Conservation (phyloP, 1,140 invertebrate species). For the Agrypnia vestita region DNA sequence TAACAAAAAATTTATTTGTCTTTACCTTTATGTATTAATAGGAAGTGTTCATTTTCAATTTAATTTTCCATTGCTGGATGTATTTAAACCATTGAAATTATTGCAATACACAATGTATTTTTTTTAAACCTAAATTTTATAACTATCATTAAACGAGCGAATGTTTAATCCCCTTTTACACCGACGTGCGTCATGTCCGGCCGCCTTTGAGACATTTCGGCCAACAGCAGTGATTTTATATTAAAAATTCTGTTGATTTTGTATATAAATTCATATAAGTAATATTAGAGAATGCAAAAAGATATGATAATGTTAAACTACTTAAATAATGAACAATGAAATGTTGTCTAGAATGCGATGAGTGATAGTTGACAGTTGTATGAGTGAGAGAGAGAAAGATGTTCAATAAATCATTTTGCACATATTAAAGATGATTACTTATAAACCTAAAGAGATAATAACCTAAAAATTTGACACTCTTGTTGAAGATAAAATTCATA, state of each 20-base stretch:
- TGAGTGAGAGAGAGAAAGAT: conserved; percentile 20
- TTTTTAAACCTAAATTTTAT: conserved; percentile 19
- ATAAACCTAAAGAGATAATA: neutral
- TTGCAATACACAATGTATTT: conserved; percentile 14
- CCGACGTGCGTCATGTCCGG: conserved; percentile 7
- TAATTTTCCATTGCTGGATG: neutral
- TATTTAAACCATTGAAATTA: conserved; percentile 21
- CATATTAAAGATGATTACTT: conserved; percentile 47
- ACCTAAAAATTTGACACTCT: neutral
- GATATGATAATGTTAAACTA: conserved; percentile 51
- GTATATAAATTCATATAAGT: conserved; percentile 55
- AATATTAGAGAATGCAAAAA: conserved; percentile 38
- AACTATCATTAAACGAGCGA: conserved; percentile 7
- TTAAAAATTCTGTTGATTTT: conserved; percentile 50
- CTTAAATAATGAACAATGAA: conserved; percentile 34
- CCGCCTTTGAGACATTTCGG: conserved; percentile 38
- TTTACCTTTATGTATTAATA: conserved; percentile 2
- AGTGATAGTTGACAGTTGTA: neutral
- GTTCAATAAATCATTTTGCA: conserved; percentile 52
- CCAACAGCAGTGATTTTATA: conserved; percentile 46
- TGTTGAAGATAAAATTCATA: neutral
- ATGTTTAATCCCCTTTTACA: conserved; percentile 1
- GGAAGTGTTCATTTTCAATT: neutral
- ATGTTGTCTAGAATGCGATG: conserved; percentile 27
- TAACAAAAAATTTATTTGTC: conserved; percentile 3